A percentile compares a stretch with the other conserved stretches of the same genome.
Conservation (phyloP, 2,888 invertebrate genomes). For the Drosophila meridionalis region DNA sequence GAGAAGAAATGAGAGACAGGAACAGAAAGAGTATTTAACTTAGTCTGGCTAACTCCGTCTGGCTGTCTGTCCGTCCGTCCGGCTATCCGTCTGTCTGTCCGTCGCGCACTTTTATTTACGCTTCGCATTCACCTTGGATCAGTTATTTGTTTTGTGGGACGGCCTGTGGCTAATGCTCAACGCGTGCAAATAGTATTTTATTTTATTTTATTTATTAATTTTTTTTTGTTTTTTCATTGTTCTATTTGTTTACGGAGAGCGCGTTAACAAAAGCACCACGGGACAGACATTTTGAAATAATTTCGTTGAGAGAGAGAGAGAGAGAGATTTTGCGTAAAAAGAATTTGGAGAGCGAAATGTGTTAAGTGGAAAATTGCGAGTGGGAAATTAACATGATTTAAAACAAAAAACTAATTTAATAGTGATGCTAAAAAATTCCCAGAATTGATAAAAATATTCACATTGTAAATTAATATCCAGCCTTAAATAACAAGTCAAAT, state of each 20-base stretch:
- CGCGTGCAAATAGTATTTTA: conserved; percentile 13
- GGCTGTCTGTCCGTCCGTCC: neutral
- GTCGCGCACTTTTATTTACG: conserved; percentile 22
- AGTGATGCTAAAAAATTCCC: neutral
- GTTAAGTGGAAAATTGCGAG: neutral
- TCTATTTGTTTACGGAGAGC: conserved; percentile 22
- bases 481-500: neutral
- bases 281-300: neutral
- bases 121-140: conserved; percentile 25
- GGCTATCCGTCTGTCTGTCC: neutral
- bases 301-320: neutral
- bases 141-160: conserved; percentile 27
- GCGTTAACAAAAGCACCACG: conserved; percentile 8
- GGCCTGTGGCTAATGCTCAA: conserved; percentile 20
- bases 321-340: neutral
- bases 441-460: neutral
- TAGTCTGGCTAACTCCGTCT: neutral
- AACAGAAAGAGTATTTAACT: neutral
- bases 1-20: too few species aligned
- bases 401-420: conserved; percentile 1
- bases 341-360: neutral
- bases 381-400: conserved; percentile 11
- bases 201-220: neutral
- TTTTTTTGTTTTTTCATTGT: neutral
- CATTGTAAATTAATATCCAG: conserved; percentile 1